These are phyloP conservation scores for Engraulis encrasicolus DNA, from an alignment of 2,113 vertebrate species.

Conservation along the genomic window DNA sequence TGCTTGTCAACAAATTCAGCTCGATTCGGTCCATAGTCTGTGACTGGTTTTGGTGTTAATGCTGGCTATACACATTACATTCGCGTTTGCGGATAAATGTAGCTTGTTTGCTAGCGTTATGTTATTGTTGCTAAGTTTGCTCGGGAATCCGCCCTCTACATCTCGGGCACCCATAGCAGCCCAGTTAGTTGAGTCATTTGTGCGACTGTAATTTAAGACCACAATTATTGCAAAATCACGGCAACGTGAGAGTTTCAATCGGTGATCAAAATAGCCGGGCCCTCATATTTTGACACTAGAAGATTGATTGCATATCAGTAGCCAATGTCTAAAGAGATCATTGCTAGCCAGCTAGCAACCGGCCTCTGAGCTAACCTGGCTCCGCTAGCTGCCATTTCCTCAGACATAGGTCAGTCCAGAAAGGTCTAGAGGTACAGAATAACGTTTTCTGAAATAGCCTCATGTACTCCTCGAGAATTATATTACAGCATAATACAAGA, in stretches of 20 bases:
- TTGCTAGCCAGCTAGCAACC: neutral
- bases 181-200: neutral
- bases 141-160: neutral
- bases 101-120: neutral
- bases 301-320: neutral
- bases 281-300: neutral
- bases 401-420: neutral
- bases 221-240: neutral
- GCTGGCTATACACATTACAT: neutral
- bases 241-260: neutral
- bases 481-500: too few relatives aligned
- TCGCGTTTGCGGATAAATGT: neutral
- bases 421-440: neutral
- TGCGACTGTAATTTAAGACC: neutral
- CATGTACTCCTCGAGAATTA: neutral
- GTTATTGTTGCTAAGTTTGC: neutral
- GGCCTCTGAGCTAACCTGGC: neutral
- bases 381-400: neutral
- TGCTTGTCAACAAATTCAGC: neutral
- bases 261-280: neutral
- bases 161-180: neutral
- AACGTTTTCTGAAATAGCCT: neutral
- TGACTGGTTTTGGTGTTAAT: neutral
- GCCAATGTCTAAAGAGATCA: too few relatives aligned
- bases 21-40: neutral